These are phyloP conservation scores for Echinometra lucunter DNA, from an alignment of 53 echinoderm and acorn worm genomes.

Conservation along the genomic window DNA sequence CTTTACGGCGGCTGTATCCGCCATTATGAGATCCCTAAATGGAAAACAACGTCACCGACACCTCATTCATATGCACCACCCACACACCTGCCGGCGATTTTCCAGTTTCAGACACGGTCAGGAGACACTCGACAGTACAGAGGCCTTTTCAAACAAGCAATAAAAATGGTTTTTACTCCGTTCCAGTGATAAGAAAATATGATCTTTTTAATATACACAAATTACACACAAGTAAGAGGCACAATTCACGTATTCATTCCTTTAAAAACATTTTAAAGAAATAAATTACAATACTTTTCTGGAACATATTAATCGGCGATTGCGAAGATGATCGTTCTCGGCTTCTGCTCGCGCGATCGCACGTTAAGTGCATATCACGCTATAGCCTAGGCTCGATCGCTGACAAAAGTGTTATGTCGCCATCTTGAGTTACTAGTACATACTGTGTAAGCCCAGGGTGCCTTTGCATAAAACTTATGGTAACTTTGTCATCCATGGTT, in stretches of 20 bases:
- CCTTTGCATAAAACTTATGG: no score
- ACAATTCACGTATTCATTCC: neutral
- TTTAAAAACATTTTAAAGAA: neutral
- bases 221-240: neutral
- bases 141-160: neutral
- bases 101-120: neutral
- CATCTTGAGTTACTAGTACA: neutral
- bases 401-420: neutral
- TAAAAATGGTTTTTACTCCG: neutral
- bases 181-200: neutral
- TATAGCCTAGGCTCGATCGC: neutral
- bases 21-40: constrained; percentile 71
- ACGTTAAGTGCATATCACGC: no score
- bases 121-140: neutral
- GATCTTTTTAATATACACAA: neutral
- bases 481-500: no score
- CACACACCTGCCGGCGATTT: constrained; percentile 68
- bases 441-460: no score
- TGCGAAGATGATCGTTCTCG: neutral
- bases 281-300: neutral
- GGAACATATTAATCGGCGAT: neutral
- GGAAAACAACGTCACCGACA: constrained; percentile 70
- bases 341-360: no score
- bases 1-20: constrained; percentile 72
- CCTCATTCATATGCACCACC: neutral